phyloP scores from a whole-genome alignment of 2,113 vertebrate species.

The Caranx ignobilis region DNA sequence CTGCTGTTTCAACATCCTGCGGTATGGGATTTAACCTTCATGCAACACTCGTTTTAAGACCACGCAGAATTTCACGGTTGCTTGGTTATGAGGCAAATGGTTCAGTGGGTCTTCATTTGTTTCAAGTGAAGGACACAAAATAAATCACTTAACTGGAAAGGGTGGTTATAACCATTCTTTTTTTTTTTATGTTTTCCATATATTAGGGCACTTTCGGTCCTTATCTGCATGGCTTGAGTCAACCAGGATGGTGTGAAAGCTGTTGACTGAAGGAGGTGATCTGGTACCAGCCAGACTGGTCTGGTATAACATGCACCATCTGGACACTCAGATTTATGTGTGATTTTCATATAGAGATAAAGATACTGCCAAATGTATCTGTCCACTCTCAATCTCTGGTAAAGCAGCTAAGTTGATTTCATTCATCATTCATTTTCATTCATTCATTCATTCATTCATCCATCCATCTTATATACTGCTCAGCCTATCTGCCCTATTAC shows the following conservation, averaged over 20 bases:
- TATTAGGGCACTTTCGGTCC: neutral
- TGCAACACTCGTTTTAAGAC: slow-evolving; percentile 21
- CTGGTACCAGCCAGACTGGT: neutral
- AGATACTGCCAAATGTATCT: neutral
- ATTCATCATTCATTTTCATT: too few relatives aligned
- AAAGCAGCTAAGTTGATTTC: too few relatives aligned
- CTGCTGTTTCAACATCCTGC: neutral
- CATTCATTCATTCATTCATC: too few relatives aligned
- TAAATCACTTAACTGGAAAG: slow-evolving; percentile 15
- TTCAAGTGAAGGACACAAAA: slow-evolving; percentile 49
- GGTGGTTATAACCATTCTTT: neutral
- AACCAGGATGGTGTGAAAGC: neutral
- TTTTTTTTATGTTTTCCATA: slow-evolving; percentile 10
- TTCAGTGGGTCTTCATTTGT: slow-evolving; percentile 18
- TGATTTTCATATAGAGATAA: neutral
- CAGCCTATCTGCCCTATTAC: too few relatives aligned
- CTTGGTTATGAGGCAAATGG: slow-evolving; percentile 33
- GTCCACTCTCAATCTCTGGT: neutral
- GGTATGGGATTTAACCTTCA: slow-evolving; percentile 58
- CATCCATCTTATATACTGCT: too few relatives aligned
- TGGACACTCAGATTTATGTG: neutral
- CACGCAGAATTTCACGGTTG: slow-evolving; percentile 22
- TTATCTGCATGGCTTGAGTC: neutral
- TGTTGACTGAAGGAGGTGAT: neutral
- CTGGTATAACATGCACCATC: neutral